Base-by-base conservation (phyloP, 2,797 vertebrate genomes). In the Anabas testudineus region DNA sequence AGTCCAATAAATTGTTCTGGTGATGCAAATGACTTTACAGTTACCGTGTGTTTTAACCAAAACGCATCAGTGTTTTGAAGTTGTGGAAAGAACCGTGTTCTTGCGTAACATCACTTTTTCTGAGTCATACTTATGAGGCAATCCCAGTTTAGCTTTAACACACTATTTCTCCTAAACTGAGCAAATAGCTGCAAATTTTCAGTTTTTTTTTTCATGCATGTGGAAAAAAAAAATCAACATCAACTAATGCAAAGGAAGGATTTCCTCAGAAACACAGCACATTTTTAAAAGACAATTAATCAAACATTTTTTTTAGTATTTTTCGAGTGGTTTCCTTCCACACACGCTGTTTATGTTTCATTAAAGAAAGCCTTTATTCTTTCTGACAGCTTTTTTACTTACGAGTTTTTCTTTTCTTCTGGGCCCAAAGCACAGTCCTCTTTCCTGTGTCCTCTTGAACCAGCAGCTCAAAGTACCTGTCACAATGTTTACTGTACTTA, bases 401-500 rank as follows among this genome's bases (percentile, higher is more conserved):
- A 28, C 39, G 70, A 62, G 54, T 67, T 83, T 85, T 75, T 77
- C 65, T 83, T 76, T 59, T 74, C 55, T 52, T 6, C 34, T 0
- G 45, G 58, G 49, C 64, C 83, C 42, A 69, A 72, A 81, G 71
- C 76, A 78, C 65, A 75, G 78, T 76, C 78, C 73, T 79, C 86
- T 88, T 86, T 81, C 74, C 85, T 61, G 72, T 84, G 85, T 90
- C 89, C 88, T 90, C 88, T 88, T 88, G 86, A 91, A 90, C 82
- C 82, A 80, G 74, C 85, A 60, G 87, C 86, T 87, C 71, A 83
- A 87, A 89, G 89, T 88, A 90, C 85, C 88, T 87, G 85, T 91
- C 89, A 86, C 87, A 85, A 59, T 92, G 89, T 90, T 90, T 90
- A 87, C 89, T 90, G 88, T 90, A 86, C 89, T 82, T 83, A 82